phyloP scores from a whole-genome alignment of 1,140 invertebrate species.

The Delia radicum region DNA sequence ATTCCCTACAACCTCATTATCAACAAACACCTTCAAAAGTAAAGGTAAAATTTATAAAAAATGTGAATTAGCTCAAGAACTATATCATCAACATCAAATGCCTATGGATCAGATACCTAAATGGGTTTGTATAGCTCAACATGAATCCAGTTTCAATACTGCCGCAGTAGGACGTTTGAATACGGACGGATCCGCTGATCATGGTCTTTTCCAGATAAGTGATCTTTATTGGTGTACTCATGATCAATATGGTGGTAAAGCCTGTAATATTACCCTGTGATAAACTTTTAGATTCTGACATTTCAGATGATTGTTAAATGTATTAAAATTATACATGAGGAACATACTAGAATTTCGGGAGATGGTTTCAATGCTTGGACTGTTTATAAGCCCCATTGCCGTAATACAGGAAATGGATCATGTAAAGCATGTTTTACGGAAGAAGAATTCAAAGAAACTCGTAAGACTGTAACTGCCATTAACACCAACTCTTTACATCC shows the following conservation, averaged over 20 bases:
- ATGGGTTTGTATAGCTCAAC: conserved; percentile 71
- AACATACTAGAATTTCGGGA: conserved; percentile 64
- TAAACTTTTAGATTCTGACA: conserved; percentile 65
- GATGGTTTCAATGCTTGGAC: conserved; percentile 74
- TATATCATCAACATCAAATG: conserved; percentile 58
- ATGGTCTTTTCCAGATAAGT: conserved; percentile 71
- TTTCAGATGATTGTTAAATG: conserved; percentile 68
- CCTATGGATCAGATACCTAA: conserved; percentile 60
- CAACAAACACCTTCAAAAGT: not conserved
- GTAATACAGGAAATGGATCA: conserved; percentile 31
- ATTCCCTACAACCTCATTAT: not conserved
- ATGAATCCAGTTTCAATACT: conserved; percentile 69
- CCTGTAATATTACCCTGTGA: conserved; percentile 64
- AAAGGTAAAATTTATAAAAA: conserved; percentile 61
- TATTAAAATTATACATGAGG: conserved; percentile 62
- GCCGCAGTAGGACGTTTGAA: conserved; percentile 62
- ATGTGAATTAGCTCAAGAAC: conserved; percentile 66
- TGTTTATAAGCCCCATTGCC: conserved; percentile 62
- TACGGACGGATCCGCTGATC: conserved; percentile 62
- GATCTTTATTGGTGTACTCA: conserved; percentile 69
- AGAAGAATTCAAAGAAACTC: not conserved
- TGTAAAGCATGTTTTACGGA: conserved; percentile 3
- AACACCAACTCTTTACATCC: conserved; percentile 25
- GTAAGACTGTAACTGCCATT: not conserved
- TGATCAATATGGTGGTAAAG: conserved; percentile 60